phyloP scores from a whole-genome alignment of 2,888 invertebrate species.

The Pseudanteris insignis region DNA sequence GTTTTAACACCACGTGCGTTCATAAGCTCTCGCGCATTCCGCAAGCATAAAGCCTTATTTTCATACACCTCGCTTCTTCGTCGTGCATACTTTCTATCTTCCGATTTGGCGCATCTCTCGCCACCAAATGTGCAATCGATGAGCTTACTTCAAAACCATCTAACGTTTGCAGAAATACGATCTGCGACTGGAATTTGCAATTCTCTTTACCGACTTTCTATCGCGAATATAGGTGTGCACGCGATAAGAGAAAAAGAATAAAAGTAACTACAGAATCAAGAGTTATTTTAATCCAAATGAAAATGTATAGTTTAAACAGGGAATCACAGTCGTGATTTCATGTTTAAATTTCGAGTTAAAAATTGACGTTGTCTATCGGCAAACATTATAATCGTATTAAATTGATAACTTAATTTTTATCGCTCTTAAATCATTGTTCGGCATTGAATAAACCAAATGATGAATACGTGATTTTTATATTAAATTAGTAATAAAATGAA shows the following conservation, averaged over 20 bases:
- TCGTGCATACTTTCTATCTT: slow-evolving; percentile 5
- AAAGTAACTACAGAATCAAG: slow-evolving; percentile 20
- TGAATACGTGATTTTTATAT: too few species aligned
- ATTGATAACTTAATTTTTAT: background rate
- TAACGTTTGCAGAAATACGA: slow-evolving; percentile 35
- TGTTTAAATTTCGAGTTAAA: too few species aligned
- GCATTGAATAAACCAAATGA: too few species aligned
- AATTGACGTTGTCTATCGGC: too few species aligned
- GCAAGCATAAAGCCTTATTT: slow-evolving; percentile 28
- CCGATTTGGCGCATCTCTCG: slow-evolving; percentile 11
- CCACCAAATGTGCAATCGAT: slow-evolving; percentile 38
- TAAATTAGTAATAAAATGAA: too few species aligned
- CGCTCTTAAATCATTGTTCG: too few species aligned
- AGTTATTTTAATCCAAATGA: slow-evolving; percentile 4
- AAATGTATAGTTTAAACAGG: too few species aligned
- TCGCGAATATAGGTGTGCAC: slow-evolving; percentile 1
- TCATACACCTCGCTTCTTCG: slow-evolving; percentile 1
- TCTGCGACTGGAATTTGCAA: slow-evolving; percentile 40
- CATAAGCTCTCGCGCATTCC: slow-evolving; percentile 35
- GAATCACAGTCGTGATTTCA: too few species aligned
- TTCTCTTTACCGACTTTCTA: slow-evolving; percentile 27
- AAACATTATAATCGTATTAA: too few species aligned
- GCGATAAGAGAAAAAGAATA: too few species aligned
- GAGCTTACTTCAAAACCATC: slow-evolving; percentile 40
- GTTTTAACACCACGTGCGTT: slow-evolving; percentile 31